These are phyloP conservation scores for Henicopernis longicauda DNA, from an alignment of 2,113 vertebrate genomes.

Conservation along the genomic window DNA sequence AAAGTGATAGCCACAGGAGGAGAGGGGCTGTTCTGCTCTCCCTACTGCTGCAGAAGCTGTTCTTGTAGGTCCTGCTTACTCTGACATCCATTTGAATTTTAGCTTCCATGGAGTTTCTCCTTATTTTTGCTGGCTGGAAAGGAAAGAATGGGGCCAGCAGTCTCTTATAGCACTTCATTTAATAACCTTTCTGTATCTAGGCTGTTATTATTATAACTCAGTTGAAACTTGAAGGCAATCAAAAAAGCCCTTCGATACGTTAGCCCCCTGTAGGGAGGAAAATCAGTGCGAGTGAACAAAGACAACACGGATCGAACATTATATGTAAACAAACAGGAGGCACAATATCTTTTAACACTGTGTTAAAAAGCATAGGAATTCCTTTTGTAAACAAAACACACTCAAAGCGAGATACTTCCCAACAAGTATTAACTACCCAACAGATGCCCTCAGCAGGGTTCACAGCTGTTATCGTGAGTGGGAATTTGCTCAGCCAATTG, in stretches of 20 bases:
- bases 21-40: background rate
- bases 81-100: background rate
- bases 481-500: constrained; percentile 47
- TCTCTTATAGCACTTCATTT: background rate
- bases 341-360: background rate
- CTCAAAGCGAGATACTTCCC: constrained; percentile 1
- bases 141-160: background rate
- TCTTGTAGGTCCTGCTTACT: background rate
- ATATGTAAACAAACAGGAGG: constrained; percentile 57
- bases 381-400: constrained; percentile 56
- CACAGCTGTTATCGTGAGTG: constrained; percentile 36
- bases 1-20: background rate
- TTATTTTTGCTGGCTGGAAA: background rate
- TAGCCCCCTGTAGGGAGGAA: constrained; percentile 38
- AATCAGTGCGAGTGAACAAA: constrained; percentile 40
- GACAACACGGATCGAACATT: background rate
- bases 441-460: constrained; percentile 67
- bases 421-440: constrained; percentile 36
- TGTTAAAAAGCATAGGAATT: constrained; percentile 36
- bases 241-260: background rate
- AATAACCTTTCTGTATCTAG: constrained; percentile 23
- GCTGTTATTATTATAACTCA: constrained; percentile 18
- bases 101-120: background rate
- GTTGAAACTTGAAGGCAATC: constrained; percentile 47
- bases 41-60: background rate